Conservation (phyloP, 2,113 vertebrate species). For the Salvelinus sp. region DNA sequence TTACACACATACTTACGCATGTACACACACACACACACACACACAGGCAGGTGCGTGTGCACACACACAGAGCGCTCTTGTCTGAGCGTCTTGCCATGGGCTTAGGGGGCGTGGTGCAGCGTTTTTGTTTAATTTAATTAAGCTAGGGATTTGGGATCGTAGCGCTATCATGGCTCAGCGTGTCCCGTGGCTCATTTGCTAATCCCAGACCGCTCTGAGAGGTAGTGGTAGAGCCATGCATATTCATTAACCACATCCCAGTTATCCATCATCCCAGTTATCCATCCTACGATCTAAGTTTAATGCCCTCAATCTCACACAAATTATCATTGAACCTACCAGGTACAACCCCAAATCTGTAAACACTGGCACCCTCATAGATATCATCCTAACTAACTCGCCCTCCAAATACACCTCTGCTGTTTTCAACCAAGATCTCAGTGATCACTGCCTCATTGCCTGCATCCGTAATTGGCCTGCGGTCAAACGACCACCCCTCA, state of each 20-base stretch:
- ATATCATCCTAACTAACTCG: too few species aligned
- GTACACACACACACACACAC: background rate
- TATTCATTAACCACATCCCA: conserved; percentile 7
- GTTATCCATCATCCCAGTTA: background rate
- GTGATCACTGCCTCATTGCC: too few species aligned
- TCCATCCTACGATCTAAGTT: too few species aligned
- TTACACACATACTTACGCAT: background rate
- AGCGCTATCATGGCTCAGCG: background rate
- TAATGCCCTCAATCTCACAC: too few species aligned
- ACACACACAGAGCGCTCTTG: background rate
- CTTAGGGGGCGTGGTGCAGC: background rate
- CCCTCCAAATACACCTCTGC: too few species aligned
- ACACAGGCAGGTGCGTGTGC: background rate
- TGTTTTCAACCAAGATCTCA: too few species aligned
- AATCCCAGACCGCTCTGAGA: background rate
- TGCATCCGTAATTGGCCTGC: too few species aligned
- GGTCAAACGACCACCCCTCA: too few species aligned
- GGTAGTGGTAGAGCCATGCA: conserved; percentile 2
- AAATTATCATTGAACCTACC: too few species aligned
- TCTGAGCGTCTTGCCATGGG: background rate
- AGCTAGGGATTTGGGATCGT: background rate
- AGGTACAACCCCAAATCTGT: too few species aligned
- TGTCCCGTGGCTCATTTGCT: background rate
- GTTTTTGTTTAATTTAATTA: conserved; percentile 2
- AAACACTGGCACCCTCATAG: too few species aligned